Percentiles rank a stretch among this genome's conserved stretches.
These are phyloP conservation scores for Mormoops blainvillei DNA, from an alignment of 2,113 vertebrate species.

Conservation along the genomic window DNA sequence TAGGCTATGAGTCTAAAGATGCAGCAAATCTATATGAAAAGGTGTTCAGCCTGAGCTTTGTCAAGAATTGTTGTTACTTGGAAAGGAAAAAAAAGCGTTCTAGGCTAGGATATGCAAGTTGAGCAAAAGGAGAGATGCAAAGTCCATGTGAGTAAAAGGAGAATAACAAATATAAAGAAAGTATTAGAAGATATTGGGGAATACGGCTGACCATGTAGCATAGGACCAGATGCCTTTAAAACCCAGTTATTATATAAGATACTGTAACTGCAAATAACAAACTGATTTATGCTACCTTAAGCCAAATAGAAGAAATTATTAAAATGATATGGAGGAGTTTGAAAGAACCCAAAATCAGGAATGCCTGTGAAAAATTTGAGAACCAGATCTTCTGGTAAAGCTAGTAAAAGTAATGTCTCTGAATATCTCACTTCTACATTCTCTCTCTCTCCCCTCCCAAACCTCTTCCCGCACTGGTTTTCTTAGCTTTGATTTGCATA, in stretches of 20 bases:
- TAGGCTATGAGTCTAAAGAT: background rate
- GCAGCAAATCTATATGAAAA: background rate
- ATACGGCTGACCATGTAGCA: background rate
- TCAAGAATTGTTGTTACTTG: background rate
- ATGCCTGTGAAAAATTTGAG: background rate
- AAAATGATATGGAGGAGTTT: background rate
- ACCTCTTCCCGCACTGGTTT: background rate
- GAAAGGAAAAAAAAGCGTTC: background rate
- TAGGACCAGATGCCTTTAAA: background rate
- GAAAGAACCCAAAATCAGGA: background rate
- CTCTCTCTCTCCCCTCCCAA: background rate
- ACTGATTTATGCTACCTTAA: background rate
- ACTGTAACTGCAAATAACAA: background rate
- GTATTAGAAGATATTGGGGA: background rate
- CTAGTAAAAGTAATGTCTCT: background rate
- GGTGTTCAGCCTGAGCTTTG: background rate
- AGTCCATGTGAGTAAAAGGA: background rate
- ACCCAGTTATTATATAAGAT: background rate
- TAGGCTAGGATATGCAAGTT: background rate
- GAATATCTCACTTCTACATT: background rate
- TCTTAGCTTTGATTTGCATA: background rate
- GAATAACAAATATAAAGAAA: background rate
- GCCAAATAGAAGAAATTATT: background rate
- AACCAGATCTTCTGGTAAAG: background rate
- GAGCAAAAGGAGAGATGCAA: background rate